Base-by-base conservation (phyloP, 2,797 vertebrate species). In the Saxicola maurus region DNA sequence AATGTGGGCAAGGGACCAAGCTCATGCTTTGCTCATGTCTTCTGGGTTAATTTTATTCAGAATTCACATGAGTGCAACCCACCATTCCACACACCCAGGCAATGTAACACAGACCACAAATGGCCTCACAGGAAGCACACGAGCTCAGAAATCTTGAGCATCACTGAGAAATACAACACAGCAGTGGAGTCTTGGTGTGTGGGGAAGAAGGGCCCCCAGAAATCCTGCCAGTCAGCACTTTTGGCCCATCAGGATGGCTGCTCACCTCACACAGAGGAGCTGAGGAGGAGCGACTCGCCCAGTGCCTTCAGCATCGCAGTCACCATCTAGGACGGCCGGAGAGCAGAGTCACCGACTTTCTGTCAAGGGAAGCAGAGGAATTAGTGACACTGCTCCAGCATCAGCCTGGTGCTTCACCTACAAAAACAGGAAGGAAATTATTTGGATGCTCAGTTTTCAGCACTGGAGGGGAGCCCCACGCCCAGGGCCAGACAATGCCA, bases 201-300 rank as follows among this genome's bases (percentile, higher is more conserved):
- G 13, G 13, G 7, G 20, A 38, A 27, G 42, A 9, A 33, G 17
- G 10, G 27, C 30, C 4, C 19, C 14, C 31, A 35, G 27, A 10
- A 33, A 75, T 6, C 6, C 37, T 55, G 30, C 11, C 33, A 0
- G 19, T 35, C 20, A 46, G 40, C 17, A 6, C 0, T 17, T 46
- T 38, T 18, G 27, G 25, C 48, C 40, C 7, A 1, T 40, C 27
- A 51, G 28, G 35, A 13, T 27, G 53, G 46, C 48, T 79, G 69
- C 94, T 94, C 81, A 95, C 95, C 94, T 95, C 93, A 94, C 89
- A 76, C 64, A 69, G 89, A 92, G 76, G 64, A 79, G 92, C 80
- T 83, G 92, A 94, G 89, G 89, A 90, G 73, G 60, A 92, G 24
- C 31, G 1, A 87, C 80, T 76, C 4, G 25, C 35, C 49, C 74